Conservation (phyloP, 1,140 invertebrate genomes). For the Penaeus japonicus region DNA sequence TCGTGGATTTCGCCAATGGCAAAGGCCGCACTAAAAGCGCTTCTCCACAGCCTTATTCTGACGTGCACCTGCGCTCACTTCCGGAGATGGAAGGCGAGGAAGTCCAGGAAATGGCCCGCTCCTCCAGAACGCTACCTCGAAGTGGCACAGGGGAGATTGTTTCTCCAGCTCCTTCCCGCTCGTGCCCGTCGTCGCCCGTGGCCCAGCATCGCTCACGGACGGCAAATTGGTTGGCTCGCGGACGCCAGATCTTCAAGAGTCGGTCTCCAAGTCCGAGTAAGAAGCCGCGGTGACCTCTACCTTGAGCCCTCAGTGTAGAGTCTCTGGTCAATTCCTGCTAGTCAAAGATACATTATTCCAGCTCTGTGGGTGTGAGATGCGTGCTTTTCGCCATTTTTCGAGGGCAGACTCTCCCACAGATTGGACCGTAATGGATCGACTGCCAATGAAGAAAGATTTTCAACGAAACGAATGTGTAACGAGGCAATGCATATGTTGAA, state of each 20-base stretch:
- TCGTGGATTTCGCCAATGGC: slow-evolving; percentile 46
- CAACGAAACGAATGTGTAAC: too few relatives aligned
- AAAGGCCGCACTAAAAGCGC: slow-evolving; percentile 46
- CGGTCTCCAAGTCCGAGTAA: slow-evolving; percentile 41
- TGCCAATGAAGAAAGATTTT: too few relatives aligned
- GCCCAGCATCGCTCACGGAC: slow-evolving; percentile 40
- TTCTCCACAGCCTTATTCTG: slow-evolving; percentile 28
- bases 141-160: slow-evolving; percentile 4
- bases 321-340: too few relatives aligned
- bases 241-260: slow-evolving; percentile 47
- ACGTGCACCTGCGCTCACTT: slow-evolving; percentile 7
- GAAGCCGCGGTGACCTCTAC: slow-evolving; percentile 33
- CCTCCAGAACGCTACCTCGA: slow-evolving; percentile 37
- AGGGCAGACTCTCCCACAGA: too few relatives aligned
- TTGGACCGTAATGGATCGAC: too few relatives aligned
- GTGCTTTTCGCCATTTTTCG: too few relatives aligned
- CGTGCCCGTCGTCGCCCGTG: slow-evolving; percentile 46
- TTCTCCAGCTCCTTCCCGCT: slow-evolving; percentile 31
- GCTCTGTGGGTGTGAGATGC: neutral
- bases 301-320: too few relatives aligned
- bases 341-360: neutral
- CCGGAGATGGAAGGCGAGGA: slow-evolving; percentile 38
- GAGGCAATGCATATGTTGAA: too few relatives aligned
- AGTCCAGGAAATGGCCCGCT: slow-evolving; percentile 1
- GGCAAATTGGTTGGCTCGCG: slow-evolving; percentile 37